Evolutionary conservation across 2,113 vertebrate genomes (phyloP).

Genomic region (Ceuthmochares aereus): DNA sequence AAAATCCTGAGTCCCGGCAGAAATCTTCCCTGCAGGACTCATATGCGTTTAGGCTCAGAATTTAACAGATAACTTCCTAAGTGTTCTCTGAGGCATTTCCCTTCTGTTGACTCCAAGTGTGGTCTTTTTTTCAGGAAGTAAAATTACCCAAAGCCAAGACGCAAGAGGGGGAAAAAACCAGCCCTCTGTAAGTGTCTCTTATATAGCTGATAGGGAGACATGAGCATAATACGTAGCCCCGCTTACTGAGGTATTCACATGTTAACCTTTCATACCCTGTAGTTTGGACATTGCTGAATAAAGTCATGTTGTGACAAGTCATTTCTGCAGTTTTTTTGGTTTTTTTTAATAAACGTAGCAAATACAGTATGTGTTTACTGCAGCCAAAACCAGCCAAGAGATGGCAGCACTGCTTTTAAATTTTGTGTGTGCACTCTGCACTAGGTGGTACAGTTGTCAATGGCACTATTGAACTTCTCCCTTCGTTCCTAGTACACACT

Average conservation of each 20-base stretch:
- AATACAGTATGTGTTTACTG: background rate
- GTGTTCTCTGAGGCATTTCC: background rate
- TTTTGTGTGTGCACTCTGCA: background rate
- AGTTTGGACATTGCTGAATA: background rate
- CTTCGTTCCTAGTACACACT: background rate
- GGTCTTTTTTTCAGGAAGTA: background rate
- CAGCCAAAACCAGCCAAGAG: conserved; percentile 47
- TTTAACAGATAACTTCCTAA: background rate
- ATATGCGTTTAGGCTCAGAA: background rate
- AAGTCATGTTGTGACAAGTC: background rate
- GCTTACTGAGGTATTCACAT: background rate
- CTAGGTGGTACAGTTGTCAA: background rate
- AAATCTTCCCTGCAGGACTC: background rate
- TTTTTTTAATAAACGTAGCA: background rate
- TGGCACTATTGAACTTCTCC: background rate
- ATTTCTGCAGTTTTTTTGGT: background rate
- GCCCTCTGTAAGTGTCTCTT: background rate
- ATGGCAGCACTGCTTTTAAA: conserved; percentile 75
- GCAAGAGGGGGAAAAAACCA: background rate
- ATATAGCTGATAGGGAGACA: background rate
- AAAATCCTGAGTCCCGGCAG: background rate
- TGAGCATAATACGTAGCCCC: background rate
- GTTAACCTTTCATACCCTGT: background rate
- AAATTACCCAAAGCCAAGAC: background rate
- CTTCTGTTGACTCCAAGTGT: background rate